Base-by-base conservation (phyloP, 1,140 invertebrate genomes). In the Temnothorax curvispinosus region DNA sequence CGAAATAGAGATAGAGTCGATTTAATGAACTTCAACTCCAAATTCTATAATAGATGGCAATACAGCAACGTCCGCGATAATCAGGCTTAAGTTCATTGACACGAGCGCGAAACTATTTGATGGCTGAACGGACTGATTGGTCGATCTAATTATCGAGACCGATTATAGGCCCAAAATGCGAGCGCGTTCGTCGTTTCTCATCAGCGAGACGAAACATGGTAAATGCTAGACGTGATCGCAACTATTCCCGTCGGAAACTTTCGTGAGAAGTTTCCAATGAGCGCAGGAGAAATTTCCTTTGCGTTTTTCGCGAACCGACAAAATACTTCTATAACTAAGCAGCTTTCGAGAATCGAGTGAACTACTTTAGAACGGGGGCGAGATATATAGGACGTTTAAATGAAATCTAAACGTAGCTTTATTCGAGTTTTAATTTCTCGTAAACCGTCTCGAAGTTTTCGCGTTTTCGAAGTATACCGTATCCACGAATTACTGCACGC, bases 81-180 rank as follows among this genome's bases (percentile, higher is more conserved):
- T 93, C 92, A 91, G 90, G 87, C 89, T 92, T 91, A 92, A 92
- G 88, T 93, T 80, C 91, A 91, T 92, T 92, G 91, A 92, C 92
- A 91, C 88, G 89, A 89, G 88, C 88, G 78, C 44, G 82, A 87
- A 91, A 93, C 91, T 92, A 91, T 92, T 91, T 91, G 90, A 90
- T 88, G 89, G 87, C 77, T 41, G 64, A 38, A 71, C 65, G 71
- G 89, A 84, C 86, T 89, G 90, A 93, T 92, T 93, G 90, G 87
- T 90, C 88, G 89, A 92, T 93, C 90, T 92, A 93, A 93, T 93
- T 93, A 93, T 93, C 90, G 76, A 47, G 41, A 76, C 78, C 47
- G 38, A 87, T 87, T 84, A 87, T 74, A 80, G 50, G 74, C 74
- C 21, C 76, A n/a, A 85, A 75, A 75, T 35, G n/a, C 56, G 44